Conservation (phyloP, 2,113 vertebrate genomes). For the Hydrochoerus hydrochaeris region DNA sequence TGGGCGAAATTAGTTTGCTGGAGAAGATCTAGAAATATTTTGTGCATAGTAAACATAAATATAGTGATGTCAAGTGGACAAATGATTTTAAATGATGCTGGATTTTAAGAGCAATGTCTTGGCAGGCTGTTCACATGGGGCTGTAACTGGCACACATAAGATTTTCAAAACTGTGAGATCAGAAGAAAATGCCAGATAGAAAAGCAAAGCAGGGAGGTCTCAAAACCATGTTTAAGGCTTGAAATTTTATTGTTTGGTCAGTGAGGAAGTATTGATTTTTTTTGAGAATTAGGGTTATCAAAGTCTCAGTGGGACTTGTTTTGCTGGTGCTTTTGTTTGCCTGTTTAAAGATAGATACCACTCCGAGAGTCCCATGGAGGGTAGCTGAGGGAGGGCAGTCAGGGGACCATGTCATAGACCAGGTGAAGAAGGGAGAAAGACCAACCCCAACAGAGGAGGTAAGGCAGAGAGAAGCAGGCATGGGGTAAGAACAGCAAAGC, state of each 20-base stretch:
- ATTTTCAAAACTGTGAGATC: not conserved
- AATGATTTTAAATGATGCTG: not conserved
- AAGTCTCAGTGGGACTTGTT: not conserved
- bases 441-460: no score
- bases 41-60: not conserved
- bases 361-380: not conserved
- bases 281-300: not conserved
- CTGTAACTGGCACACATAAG: not conserved
- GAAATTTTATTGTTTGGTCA: not conserved
- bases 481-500: not conserved
- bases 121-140: not conserved
- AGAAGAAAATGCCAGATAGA: not conserved
- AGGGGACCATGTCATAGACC: fast-evolving
- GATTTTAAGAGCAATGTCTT: not conserved
- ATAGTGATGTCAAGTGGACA: not conserved
- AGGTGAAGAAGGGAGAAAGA: not conserved
- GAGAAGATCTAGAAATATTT: not conserved
- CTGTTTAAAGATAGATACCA: not conserved
- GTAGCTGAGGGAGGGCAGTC: no score
- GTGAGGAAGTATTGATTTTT: not conserved
- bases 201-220: not conserved
- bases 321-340: not conserved
- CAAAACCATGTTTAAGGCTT: not conserved
- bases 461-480: no score
- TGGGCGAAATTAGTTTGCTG: not conserved